These are phyloP conservation scores for Caradrina kadenii DNA, from an alignment of 2,888 invertebrate genomes.

Conservation along the genomic window DNA sequence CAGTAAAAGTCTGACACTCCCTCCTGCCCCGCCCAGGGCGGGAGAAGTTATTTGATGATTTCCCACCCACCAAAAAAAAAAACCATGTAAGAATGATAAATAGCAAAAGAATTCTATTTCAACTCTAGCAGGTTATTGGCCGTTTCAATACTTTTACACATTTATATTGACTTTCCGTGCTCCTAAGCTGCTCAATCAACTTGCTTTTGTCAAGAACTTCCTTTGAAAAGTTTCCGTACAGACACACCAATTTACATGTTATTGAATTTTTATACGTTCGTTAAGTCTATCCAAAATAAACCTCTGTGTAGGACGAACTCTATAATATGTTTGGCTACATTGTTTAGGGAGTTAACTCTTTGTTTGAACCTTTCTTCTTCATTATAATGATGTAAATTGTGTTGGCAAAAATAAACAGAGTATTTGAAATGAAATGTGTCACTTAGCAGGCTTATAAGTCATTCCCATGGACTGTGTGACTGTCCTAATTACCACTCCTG, in stretches of 20 bases:
- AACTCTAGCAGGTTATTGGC: constrained; percentile 34
- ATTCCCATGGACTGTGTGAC: constrained; percentile 6
- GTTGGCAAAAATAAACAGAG: constrained; percentile 29
- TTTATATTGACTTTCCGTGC: constrained; percentile 60
- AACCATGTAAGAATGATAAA: constrained; percentile 6
- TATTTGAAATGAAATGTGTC: constrained; percentile 3
- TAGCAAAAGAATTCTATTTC: constrained; percentile 22
- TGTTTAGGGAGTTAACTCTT: constrained; percentile 42
- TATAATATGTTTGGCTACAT: constrained; percentile 50
- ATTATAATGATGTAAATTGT: constrained; percentile 32
- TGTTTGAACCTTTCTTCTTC: constrained; percentile 31
- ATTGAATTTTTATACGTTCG: constrained; percentile 89
- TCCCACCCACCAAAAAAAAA: too few species aligned
- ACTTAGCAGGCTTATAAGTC: constrained; percentile 7
- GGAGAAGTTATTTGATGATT: too few species aligned
- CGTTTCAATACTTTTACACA: constrained; percentile 55
- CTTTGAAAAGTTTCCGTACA: constrained; percentile 84
- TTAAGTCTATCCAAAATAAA: constrained; percentile 76
- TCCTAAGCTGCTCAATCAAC: constrained; percentile 79
- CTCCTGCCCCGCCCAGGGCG: too few species aligned
- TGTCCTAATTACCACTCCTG: constrained; percentile 23
- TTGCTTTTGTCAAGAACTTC: constrained; percentile 81
- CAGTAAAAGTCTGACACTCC: too few species aligned
- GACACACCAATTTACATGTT: constrained; percentile 88
- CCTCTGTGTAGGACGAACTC: constrained; percentile 36